Conservation (phyloP, 2,113 vertebrate species). For the Elgaria multicarinata region DNA sequence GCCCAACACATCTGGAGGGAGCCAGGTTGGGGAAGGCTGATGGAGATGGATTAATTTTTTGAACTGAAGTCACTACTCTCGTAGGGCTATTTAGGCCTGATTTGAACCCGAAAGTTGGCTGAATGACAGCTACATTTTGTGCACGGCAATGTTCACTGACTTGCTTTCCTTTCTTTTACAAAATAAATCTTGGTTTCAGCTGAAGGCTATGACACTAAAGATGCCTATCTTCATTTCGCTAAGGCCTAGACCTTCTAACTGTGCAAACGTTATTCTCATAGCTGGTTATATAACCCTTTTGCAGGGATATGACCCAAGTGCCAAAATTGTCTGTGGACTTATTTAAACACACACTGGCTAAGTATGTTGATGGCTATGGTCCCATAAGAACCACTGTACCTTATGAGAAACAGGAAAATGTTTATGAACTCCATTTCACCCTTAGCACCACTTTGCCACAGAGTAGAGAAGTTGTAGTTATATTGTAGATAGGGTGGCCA, state of each 20-base stretch:
- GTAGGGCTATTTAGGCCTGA: neutral
- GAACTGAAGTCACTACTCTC: neutral
- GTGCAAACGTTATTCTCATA: constrained; percentile 26
- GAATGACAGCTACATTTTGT: constrained; percentile 56
- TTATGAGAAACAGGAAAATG: neutral
- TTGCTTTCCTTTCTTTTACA: constrained; percentile 61
- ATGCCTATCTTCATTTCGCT: neutral
- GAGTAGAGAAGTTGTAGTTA: neutral
- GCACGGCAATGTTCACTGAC: constrained; percentile 53
- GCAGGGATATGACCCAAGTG: neutral
- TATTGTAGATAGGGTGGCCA: neutral
- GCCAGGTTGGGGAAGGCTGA: neutral
- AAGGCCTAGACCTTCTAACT: accelerated
- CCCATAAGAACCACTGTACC: neutral
- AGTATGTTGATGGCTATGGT: neutral
- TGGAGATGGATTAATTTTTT: neutral
- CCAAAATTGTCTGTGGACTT: neutral
- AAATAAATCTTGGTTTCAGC: constrained; percentile 68
- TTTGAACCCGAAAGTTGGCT: neutral
- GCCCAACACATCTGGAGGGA: too few relatives aligned
- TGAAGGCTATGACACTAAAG: constrained; percentile 49
- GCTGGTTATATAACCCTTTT: accelerated
- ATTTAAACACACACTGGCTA: neutral
- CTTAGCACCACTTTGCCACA: neutral
- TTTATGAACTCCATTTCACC: neutral